phyloP scores from a whole-genome alignment of 2,797 vertebrate species.

The Sebastes vulpes region DNA sequence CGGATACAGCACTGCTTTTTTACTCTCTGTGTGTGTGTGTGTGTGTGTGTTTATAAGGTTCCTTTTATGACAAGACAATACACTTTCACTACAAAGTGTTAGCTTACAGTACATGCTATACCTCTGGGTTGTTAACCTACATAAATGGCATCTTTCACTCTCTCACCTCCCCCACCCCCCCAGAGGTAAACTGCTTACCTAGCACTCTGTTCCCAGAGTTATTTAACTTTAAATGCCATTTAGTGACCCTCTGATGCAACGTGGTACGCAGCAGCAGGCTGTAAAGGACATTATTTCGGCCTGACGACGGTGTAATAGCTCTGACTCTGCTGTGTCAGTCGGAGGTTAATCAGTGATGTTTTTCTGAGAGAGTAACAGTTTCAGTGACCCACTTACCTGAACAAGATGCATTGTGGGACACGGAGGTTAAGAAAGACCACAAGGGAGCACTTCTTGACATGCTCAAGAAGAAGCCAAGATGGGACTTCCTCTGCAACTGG shows the following conservation, averaged over 20 bases:
- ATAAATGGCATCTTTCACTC: background rate
- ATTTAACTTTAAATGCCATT: constrained; percentile 41
- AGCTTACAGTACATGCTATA: background rate
- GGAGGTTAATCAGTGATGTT: constrained; percentile 60
- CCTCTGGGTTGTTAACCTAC: background rate
- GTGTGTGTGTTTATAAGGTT: background rate
- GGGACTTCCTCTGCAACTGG: constrained; percentile 8
- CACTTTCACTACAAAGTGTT: background rate
- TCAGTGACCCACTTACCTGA: constrained; percentile 36
- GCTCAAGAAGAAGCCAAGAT: background rate
- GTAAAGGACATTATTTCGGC: constrained; percentile 23
- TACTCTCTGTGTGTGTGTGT: background rate
- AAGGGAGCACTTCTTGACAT: background rate
- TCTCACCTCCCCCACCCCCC: background rate
- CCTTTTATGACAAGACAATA: background rate
- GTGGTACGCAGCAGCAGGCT: background rate
- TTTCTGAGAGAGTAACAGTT: constrained; percentile 3
- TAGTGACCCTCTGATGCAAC: constrained; percentile 44
- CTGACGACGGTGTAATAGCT: constrained; percentile 28
- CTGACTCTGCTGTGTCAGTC: constrained; percentile 25
- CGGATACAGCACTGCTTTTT: background rate
- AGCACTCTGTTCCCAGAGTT: constrained; percentile 16
- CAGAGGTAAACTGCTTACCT: constrained; percentile 9
- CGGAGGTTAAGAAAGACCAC: background rate
- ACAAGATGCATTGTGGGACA: background rate